These are phyloP conservation scores for Drosophila pegasa DNA, from an alignment of 2,888 invertebrate species.

Conservation along the genomic window DNA sequence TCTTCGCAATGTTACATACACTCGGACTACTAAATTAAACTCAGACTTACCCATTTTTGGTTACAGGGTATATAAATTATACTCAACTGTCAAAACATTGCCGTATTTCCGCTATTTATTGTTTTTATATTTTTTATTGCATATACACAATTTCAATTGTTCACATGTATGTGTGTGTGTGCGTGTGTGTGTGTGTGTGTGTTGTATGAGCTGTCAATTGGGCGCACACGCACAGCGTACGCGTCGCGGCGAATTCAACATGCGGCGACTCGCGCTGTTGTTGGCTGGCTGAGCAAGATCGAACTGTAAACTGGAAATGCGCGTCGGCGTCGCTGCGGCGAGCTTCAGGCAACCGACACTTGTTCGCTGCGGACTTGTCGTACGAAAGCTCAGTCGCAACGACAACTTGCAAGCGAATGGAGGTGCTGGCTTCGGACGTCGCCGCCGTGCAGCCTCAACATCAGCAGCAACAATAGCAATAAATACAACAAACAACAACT, in stretches of 20 bases:
- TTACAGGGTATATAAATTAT: slow-evolving; percentile 39
- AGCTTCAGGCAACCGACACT: slow-evolving; percentile 73
- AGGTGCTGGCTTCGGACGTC: slow-evolving; percentile 82
- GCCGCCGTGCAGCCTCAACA: slow-evolving; percentile 69
- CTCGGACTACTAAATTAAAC: slow-evolving; percentile 19
- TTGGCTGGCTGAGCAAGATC: slow-evolving; percentile 31
- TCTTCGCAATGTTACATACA: slow-evolving; percentile 6
- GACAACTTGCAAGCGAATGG: slow-evolving; percentile 85
- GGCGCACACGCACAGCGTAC: slow-evolving; percentile 43
- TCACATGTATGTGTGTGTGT: slow-evolving; percentile 29
- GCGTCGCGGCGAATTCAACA: slow-evolving; percentile 37
- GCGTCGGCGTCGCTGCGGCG: slow-evolving; percentile 28
- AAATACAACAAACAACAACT: slow-evolving; percentile 43
- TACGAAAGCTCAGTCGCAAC: slow-evolving; percentile 85
- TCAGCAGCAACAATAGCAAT: slow-evolving; percentile 41
- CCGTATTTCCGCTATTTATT: slow-evolving; percentile 62
- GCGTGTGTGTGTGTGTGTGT: slow-evolving; percentile 3
- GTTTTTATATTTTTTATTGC: slow-evolving; percentile 28
- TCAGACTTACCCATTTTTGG: slow-evolving; percentile 24
- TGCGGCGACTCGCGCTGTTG: slow-evolving; percentile 20
- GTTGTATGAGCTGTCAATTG: slow-evolving; percentile 37
- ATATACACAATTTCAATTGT: slow-evolving; percentile 46
- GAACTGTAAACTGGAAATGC: slow-evolving; percentile 67
- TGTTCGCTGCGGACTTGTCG: slow-evolving; percentile 77
- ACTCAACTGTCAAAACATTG: slow-evolving; percentile 24